Base-by-base conservation (phyloP, 1,140 invertebrate species). In the Hermetia illucens region DNA sequence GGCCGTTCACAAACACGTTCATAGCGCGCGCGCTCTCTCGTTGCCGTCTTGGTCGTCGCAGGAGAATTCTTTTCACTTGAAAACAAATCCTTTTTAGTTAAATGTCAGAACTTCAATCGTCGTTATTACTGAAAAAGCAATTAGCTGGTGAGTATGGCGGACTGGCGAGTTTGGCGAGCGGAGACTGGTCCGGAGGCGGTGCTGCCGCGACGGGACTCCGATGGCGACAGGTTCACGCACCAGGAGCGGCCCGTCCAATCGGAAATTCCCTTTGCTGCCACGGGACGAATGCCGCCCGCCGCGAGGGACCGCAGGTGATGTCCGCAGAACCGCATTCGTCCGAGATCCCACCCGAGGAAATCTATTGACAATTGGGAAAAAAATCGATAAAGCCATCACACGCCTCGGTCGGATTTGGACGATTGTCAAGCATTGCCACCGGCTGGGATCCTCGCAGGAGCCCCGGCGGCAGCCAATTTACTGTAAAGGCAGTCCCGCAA, bases 71-170 rank as follows among this genome's bases (percentile, higher is more conserved):
- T n/a, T n/a, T n/a, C n/a, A n/a, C n/a, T n/a, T 34, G 20, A 18
- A 34, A n/a, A 34, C 12, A 33, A 21, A 21, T 39, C 2, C 13
- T n/a, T 35, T 43, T 30, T 29, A 9, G 32, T 30, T 51, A 47
- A 42, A 88, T 88, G 85, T 87, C 85, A 78, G 82, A 88, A 72
- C 79, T 82, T 75, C 87, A 91, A 78, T 91, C 87, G 62, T 81
- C 86, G 65, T 79, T 92, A 68, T 71, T 92, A 70, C 74, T 93
- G 70, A 79, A 84, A 70, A 92, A 91, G 77, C 89, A 93, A 74
- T 73, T 93, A 70, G 82, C 85, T 79, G 88, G 88, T 91, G 77
- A 65, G 63, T 65, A 22, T 44, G 44, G n/a, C n/a, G n/a, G n/a
- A n/a, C n/a, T n/a, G n/a, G n/a, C n/a, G n/a, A n/a, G n/a, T n/a